Evolutionary conservation across 30 jellyfish, hydroid and myxozoan species (phyloP).

Genomic region (Rhopilema esculentum): DNA sequence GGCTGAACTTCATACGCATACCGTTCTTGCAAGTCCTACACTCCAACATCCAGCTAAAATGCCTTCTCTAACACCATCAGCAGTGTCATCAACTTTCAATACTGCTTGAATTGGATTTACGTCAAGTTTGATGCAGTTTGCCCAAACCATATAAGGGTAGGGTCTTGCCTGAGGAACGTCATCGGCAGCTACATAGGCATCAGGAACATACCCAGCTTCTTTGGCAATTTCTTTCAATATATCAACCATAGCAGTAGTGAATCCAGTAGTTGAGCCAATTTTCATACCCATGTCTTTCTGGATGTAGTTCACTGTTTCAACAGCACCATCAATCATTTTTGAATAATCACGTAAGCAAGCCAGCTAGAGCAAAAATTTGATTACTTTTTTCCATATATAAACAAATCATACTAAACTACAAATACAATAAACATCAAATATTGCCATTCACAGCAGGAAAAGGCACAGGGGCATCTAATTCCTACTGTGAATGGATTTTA

Average conservation of each 20-base stretch:
- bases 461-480: no score
- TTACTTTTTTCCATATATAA: no score
- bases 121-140: conserved; percentile 82
- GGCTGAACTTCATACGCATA: conserved; percentile 12
- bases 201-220: conserved; percentile 92
- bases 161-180: conserved; percentile 98
- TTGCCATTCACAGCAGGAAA: no score
- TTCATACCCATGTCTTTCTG: conserved; percentile 82
- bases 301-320: conserved; percentile 76
- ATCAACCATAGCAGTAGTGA: conserved; percentile 86
- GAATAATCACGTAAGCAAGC: conserved; percentile 75
- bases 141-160: conserved; percentile 96
- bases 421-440: no score
- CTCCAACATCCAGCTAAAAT: conserved; percentile 97
- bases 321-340: conserved; percentile 97
- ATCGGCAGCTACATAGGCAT: conserved; percentile 92
- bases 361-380: conserved; percentile 50
- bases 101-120: conserved; percentile 96
- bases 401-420: no score
- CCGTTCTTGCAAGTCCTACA: conserved; percentile 97
- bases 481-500: no score
- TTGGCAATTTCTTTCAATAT: conserved; percentile 73
- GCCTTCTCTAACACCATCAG: conserved; percentile 98
- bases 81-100: conserved; percentile 94
- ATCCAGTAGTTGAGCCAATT: conserved; percentile 96